phyloP scores from a whole-genome alignment of 2,113 vertebrate species.

The Salminus brasiliensis region DNA sequence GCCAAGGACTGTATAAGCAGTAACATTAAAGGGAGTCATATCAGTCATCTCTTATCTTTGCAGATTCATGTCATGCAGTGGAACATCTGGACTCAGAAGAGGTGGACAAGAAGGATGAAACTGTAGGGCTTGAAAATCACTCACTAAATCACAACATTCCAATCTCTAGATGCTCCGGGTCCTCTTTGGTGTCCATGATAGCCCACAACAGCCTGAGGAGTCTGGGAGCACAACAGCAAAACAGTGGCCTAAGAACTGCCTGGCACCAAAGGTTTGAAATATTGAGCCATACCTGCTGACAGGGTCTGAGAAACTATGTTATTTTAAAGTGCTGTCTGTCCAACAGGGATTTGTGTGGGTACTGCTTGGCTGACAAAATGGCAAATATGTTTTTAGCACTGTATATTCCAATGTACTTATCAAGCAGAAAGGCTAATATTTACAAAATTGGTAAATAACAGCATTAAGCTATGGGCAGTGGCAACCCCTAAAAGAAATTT shows the following conservation, averaged over 20 bases:
- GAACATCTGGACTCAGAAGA: background rate
- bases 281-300: background rate
- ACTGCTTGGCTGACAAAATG: background rate
- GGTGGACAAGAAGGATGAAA: background rate
- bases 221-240: background rate
- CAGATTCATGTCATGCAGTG: background rate
- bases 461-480: too few species aligned
- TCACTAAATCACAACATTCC: slow-evolving; percentile 13
- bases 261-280: background rate
- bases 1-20: background rate
- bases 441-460: background rate
- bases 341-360: background rate
- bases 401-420: background rate
- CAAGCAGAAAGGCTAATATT: background rate
- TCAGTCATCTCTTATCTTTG: background rate
- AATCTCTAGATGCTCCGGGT: background rate
- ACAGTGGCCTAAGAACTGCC: background rate
- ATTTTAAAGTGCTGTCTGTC: background rate
- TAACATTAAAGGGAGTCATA: background rate
- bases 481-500: too few species aligned
- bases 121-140: background rate
- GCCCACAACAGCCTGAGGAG: background rate
- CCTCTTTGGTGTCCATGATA: background rate
- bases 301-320: background rate
- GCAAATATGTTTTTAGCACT: background rate